phyloP scores from a whole-genome alignment of 1,140 invertebrate genomes.

The Thaumetopoea pityocampa region DNA sequence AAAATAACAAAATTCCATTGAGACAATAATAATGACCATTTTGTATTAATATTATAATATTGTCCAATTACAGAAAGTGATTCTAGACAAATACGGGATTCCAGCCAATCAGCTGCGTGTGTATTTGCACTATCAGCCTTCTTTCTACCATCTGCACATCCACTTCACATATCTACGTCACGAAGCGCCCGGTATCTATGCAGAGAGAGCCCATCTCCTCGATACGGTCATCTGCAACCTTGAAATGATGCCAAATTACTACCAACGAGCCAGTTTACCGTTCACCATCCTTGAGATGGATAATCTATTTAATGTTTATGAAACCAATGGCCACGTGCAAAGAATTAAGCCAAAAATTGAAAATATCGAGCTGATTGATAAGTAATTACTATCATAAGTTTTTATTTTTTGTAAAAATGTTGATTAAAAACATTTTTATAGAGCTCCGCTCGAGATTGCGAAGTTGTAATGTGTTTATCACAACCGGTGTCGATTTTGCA shows the following conservation, averaged over 20 bases:
- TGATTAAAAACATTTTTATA: conserved; percentile 71
- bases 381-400: conserved; percentile 38
- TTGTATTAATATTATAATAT: conserved; percentile 1
- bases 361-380: conserved; percentile 52
- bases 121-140: conserved; percentile 97
- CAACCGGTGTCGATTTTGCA: conserved; percentile 55
- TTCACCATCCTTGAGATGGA: conserved; percentile 82
- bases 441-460: conserved; percentile 75
- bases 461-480: conserved; percentile 77
- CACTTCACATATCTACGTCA: conserved; percentile 92
- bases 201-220: conserved; percentile 91
- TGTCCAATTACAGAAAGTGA: conserved; percentile 79
- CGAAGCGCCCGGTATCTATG: conserved; percentile 87
- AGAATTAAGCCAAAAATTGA: conserved; percentile 41
- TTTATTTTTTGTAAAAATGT: conserved; percentile 46
- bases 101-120: conserved; percentile 83
- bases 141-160: conserved; percentile 97
- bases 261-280: conserved; percentile 86
- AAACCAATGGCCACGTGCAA: conserved; percentile 59
- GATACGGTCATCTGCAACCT: conserved; percentile 95
- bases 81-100: conserved; percentile 88
- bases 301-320: conserved; percentile 73
- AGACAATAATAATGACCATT: too few relatives aligned
- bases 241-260: conserved; percentile 88
- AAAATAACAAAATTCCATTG: too few relatives aligned